Conservation (phyloP, 1,140 invertebrate species). For the Caenorhabditis briggsae region DNA sequence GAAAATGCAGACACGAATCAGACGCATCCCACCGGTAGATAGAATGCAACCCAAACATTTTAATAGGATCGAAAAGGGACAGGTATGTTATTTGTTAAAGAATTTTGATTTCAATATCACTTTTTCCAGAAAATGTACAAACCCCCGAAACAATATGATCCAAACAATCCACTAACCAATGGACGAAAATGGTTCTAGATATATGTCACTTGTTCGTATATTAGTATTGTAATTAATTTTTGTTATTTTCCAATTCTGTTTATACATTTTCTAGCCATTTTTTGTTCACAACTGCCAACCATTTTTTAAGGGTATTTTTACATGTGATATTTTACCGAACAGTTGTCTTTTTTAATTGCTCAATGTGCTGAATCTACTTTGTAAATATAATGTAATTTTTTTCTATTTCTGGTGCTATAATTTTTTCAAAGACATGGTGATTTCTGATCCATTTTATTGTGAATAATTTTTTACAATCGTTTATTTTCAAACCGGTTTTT, state of each 20-base stretch:
- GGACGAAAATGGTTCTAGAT: constrained; percentile 19
- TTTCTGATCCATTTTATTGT: too few species aligned
- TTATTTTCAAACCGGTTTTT: neutral
- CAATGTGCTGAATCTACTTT: neutral
- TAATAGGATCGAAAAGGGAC: neutral
- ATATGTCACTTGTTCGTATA: neutral
- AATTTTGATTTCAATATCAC: too few species aligned
- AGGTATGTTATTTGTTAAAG: neutral
- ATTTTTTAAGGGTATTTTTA: constrained; percentile 23
- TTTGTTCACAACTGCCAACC: neutral
- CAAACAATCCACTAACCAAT: neutral
- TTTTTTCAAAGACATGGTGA: too few species aligned
- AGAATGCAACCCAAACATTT: constrained; percentile 36
- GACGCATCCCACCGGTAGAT: neutral
- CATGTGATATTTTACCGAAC: neutral
- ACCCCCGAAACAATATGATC: constrained; percentile 8
- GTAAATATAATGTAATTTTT: neutral
- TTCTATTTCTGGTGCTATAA: neutral
- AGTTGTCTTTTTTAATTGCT: neutral
- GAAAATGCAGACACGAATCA: constrained; percentile 13
- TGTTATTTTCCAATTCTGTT: neutral
- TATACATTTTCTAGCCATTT: neutral
- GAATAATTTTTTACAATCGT: too few species aligned
- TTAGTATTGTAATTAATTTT: neutral
- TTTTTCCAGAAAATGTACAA: constrained; percentile 41